Percentiles rank a stretch among this genome's conserved stretches.
Evolutionary conservation across 2,113 vertebrate species (phyloP).

Genomic region (Tupaia tana): DNA sequence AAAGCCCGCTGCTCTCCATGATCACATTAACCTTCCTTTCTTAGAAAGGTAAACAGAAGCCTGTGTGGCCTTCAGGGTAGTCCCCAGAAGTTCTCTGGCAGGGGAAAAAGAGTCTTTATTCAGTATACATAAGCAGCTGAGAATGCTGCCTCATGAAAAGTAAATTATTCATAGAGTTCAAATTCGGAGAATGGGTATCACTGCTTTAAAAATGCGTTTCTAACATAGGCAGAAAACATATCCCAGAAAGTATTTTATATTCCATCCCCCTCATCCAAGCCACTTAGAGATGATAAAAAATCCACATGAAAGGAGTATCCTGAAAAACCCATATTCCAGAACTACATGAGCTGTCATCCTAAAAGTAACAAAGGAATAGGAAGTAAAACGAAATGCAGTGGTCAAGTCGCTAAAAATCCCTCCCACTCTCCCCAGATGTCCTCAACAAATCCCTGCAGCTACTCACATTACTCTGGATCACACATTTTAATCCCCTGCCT

Average conservation of each 20-base stretch:
- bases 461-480: not conserved
- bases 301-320: not conserved
- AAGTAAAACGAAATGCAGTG: not conserved
- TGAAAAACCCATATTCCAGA: not conserved
- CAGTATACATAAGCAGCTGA: not conserved
- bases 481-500: not conserved
- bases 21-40: not conserved
- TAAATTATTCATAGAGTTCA: not conserved
- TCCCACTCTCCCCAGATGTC: not conserved
- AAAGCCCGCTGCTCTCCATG: not conserved
- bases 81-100: not conserved
- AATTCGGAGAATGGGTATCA: not conserved
- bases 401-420: not conserved
- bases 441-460: conserved; percentile 24
- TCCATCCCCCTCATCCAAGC: not conserved
- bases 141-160: not conserved
- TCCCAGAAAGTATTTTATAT: not conserved
- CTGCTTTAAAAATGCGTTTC: not conserved
- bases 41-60: not conserved
- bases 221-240: not conserved
- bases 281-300: not conserved
- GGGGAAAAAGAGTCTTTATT: not conserved
- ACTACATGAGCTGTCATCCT: not conserved
- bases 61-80: not conserved
- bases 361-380: not conserved